phyloP scores from a whole-genome alignment of 2,888 invertebrate species.

The Terebella lapidaria region DNA sequence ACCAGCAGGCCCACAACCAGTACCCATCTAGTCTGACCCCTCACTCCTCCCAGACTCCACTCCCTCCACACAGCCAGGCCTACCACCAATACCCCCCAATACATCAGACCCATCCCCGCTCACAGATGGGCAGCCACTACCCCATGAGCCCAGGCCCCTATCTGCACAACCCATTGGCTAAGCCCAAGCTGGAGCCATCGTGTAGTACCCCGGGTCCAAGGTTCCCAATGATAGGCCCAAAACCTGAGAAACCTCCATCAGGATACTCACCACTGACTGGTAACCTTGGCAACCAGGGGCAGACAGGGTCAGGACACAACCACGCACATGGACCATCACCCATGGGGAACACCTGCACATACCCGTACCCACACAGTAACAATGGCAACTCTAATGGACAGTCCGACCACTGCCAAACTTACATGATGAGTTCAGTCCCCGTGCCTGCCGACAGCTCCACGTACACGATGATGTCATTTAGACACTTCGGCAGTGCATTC shows the following conservation, averaged over 20 bases:
- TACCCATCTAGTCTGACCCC: neutral
- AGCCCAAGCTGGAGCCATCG: neutral
- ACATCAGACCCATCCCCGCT: neutral
- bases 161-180: neutral
- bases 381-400: neutral
- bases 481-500: conserved; percentile 1
- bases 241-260: neutral
- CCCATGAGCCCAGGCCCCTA: neutral
- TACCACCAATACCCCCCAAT: neutral
- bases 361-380: conserved; percentile 18
- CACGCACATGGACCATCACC: conserved; percentile 13
- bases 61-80: neutral
- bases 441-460: neutral
- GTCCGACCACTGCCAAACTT: conserved; percentile 2
- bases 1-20: neutral
- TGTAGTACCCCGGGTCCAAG: neutral
- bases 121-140: neutral
- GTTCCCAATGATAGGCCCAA: neutral
- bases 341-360: conserved; percentile 20
- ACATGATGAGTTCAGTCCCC: conserved; percentile 1
- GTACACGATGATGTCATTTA: neutral
- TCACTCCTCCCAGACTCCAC: neutral
- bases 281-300: neutral
- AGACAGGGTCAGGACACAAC: neutral
- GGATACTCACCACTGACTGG: neutral